phyloP scores from a whole-genome alignment of 2,797 vertebrate genomes.

The Poliocrania exsul region DNA sequence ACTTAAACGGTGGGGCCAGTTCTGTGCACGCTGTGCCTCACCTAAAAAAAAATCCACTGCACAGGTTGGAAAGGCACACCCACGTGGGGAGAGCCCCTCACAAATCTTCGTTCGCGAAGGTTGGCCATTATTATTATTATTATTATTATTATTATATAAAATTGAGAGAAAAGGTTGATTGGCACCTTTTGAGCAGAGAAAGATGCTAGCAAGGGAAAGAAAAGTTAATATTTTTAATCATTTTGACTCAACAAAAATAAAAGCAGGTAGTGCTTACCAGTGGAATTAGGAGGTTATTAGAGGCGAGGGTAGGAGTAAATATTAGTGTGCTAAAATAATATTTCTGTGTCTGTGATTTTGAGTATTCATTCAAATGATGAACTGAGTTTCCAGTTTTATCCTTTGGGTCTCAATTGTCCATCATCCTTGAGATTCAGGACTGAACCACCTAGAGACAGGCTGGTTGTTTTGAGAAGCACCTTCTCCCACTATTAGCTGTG shows the following conservation, averaged over 20 bases:
- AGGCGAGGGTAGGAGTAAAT: background rate
- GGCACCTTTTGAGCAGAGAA: background rate
- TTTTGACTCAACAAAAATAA: background rate
- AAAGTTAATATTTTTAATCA: background rate
- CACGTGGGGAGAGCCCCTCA: no score
- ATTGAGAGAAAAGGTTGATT: background rate
- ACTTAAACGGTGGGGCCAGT: no score
- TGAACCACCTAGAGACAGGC: rapidly evolving
- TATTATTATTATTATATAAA: no score
- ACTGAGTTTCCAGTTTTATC: background rate
- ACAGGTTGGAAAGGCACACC: no score
- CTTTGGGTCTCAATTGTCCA: background rate
- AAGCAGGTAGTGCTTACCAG: background rate
- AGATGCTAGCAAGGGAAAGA: background rate
- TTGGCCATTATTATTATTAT: no score
- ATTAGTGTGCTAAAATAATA: background rate
- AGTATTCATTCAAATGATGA: background rate
- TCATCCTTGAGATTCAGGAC: background rate
- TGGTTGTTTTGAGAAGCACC: background rate
- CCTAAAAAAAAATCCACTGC: no score
- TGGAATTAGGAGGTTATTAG: background rate
- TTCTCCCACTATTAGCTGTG: background rate
- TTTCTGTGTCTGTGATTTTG: background rate
- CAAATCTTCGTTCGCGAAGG: no score
- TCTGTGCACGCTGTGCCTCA: no score